Evolutionary conservation across 2,888 invertebrate species (phyloP), one percentile per base, ranked within the genome.

Genomic region (Galerucella nymphaeae): DNA sequence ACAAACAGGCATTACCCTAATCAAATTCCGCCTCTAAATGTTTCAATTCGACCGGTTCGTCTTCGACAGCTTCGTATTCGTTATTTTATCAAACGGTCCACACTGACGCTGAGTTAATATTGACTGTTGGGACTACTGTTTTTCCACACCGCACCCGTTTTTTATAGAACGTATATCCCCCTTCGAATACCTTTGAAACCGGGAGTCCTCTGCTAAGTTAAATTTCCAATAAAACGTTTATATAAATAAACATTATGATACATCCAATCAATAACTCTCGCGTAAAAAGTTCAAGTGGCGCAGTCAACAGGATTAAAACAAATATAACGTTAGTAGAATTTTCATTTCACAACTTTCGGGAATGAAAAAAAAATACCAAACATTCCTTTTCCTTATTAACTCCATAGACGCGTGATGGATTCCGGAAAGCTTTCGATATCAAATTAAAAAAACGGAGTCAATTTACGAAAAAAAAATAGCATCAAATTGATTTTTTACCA

Each of bases 401-500:
- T 53, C 18, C 6, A 9, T 18, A 3, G 13, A 13, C 30, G 13
- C 10, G 1, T 20, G 23, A 58, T 30, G 58, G 14, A 58, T 58
- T 30, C 58, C 58, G 4, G 6, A n/a, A 23, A 30, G 23, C 58
- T 58, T 59, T 59, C 16, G 62, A 62, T 41, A 62, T 2, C 11
- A 42, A 62, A 62, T 42, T 42, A 45, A 62, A 62, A n/a, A 62
- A 62, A n/a, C 16, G n/a, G 42, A n/a, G 10, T 61, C 16, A 41
- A 38, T 30, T 61, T 41, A 16, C 10, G 62, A 55, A 66, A 41
- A 18, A 20, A 66, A 66, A 45, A 66, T 55, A 53, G 66, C 53
- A 55, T 55, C 42, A 55, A 57, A 66, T 66, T 66, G 66, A 66
- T 41, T 66, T 69, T 64, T 70, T 70, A 50, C 53, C 70, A 45